Conservation (phyloP, 2,888 invertebrate species). For the Matsumyia berberina region DNA sequence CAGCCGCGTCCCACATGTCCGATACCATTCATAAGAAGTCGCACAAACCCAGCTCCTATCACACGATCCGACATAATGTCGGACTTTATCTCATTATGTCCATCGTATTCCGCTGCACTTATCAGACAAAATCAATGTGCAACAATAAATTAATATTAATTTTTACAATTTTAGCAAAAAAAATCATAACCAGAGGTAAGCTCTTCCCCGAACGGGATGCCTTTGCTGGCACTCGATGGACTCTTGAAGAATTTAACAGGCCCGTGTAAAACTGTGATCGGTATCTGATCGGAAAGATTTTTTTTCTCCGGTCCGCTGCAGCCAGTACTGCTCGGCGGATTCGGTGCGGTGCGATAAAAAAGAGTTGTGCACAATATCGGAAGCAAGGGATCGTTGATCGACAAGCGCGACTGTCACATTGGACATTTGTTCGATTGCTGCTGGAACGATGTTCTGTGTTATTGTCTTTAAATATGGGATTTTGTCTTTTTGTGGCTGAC, state of each 20-base stretch:
- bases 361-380: conserved; percentile 63
- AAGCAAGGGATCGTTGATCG: conserved; percentile 55
- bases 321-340: conserved; percentile 36
- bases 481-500: not conserved
- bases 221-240: not conserved
- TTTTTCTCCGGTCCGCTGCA: conserved; percentile 7
- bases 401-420: conserved; percentile 58
- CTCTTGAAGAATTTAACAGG: conserved; percentile 33
- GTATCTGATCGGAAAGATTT: conserved; percentile 36
- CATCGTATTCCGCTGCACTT: conserved; percentile 59
- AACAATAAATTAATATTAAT: conserved; percentile 67
- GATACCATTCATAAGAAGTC: conserved; percentile 48
- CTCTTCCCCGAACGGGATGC: conserved; percentile 13
- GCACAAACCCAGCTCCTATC: conserved; percentile 51
- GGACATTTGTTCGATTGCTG: conserved; percentile 39
- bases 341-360: conserved; percentile 19
- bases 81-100: conserved; percentile 60
- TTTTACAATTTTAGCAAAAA: conserved; percentile 25
- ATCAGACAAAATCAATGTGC: conserved; percentile 57
- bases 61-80: conserved; percentile 59
- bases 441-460: conserved; percentile 41
- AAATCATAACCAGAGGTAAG: conserved; percentile 5
- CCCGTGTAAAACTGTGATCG: conserved; percentile 54
- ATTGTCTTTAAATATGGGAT: conserved; percentile 7
- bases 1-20: conserved; percentile 55